Conservation (phyloP, 2,888 invertebrate genomes). For the Scelioninae gen. 1 region DNA sequence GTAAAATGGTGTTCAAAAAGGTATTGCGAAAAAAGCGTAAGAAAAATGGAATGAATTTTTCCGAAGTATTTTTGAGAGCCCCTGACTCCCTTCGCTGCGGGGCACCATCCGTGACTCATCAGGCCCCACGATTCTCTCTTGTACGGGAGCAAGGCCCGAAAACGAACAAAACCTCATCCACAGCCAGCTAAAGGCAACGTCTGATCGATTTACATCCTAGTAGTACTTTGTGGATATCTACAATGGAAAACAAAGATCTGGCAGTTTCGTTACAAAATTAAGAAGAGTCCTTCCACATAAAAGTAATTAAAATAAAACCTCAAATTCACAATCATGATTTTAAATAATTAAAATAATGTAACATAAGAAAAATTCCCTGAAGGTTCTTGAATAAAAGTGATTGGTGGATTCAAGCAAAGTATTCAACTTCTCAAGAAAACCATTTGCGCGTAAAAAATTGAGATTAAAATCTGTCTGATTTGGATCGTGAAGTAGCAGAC, state of each 20-base stretch:
- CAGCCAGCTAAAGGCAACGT: conserved; percentile 77
- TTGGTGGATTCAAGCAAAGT: neutral
- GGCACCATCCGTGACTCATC: conserved; percentile 84
- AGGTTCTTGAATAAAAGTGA: neutral
- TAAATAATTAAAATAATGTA: too few relatives aligned
- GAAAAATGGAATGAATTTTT: conserved; percentile 20
- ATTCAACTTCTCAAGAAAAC: conserved; percentile 3
- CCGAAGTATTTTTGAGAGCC: conserved; percentile 77
- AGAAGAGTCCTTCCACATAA: too few relatives aligned
- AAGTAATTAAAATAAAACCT: too few relatives aligned
- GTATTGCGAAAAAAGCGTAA: too few relatives aligned
- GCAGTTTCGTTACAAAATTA: conserved; percentile 15
- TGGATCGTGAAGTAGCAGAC: conserved; percentile 21
- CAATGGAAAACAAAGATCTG: conserved; percentile 76
- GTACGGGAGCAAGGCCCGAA: conserved; percentile 82
- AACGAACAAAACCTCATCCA: conserved; percentile 78
- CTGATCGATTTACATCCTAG: conserved; percentile 83
- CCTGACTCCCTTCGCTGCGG: conserved; percentile 81
- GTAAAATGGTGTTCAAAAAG: too few relatives aligned
- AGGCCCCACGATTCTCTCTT: conserved; percentile 83
- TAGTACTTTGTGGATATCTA: conserved; percentile 81
- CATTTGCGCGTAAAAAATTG: conserved; percentile 43
- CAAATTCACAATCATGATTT: too few relatives aligned
- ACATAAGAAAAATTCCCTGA: too few relatives aligned
- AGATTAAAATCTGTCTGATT: conserved; percentile 39